These are phyloP conservation scores for Trichomycterus rosablanca DNA, from an alignment of 2,113 vertebrate genomes.

Conservation along the genomic window DNA sequence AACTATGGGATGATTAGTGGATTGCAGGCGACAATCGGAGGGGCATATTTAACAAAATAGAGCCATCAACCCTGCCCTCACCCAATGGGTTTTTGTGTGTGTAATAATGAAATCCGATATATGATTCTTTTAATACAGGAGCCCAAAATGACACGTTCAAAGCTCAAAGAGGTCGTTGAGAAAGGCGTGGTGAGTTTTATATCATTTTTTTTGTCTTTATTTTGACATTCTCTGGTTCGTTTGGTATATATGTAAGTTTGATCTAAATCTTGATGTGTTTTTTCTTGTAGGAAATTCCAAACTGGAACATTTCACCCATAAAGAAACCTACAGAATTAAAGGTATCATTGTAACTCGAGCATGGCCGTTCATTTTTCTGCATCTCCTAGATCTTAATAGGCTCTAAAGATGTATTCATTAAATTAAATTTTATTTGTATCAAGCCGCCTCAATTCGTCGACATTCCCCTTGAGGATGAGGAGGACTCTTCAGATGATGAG, in stretches of 20 bases:
- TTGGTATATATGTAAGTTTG: neutral
- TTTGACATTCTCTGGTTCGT: neutral
- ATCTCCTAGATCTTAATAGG: no score
- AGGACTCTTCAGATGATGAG: slow-evolving; percentile 94
- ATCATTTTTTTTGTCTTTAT: neutral
- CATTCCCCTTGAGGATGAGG: slow-evolving; percentile 88
- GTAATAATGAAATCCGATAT: neutral
- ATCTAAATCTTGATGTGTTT: neutral
- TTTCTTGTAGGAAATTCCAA: slow-evolving; percentile 71
- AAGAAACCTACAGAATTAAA: slow-evolving; percentile 77
- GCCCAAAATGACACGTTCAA: slow-evolving; percentile 97
- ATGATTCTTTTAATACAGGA: slow-evolving; percentile 65
- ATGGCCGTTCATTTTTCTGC: no score
- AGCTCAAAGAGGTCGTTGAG: slow-evolving; percentile 86
- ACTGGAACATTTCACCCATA: slow-evolving; percentile 82
- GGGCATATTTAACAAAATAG: no score
- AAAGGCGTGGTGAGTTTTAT: slow-evolving; percentile 79
- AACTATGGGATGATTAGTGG: no score
- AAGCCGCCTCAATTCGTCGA: slow-evolving; percentile 94
- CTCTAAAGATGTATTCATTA: no score
- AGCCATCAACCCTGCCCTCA: no score
- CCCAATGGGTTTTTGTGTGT: no score
- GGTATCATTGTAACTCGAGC: slow-evolving; percentile 60
- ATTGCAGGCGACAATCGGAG: no score
- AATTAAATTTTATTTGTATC: no score